These are phyloP conservation scores for Megaceryle torquata DNA, from an alignment of 2,113 vertebrate genomes.

Conservation along the genomic window DNA sequence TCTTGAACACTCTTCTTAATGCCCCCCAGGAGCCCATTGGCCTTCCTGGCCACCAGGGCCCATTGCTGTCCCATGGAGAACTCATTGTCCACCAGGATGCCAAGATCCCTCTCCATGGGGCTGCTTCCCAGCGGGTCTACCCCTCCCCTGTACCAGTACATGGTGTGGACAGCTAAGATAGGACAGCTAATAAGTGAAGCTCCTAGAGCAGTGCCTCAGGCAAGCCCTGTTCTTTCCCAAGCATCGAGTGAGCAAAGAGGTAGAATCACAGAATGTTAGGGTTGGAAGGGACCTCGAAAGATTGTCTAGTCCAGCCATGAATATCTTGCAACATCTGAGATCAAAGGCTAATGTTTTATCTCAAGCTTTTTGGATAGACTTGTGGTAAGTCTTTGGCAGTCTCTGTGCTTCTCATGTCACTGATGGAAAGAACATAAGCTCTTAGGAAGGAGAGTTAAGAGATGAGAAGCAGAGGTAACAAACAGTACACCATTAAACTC, in stretches of 20 bases:
- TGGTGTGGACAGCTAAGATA: neutral
- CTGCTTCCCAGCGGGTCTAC: too few relatives aligned
- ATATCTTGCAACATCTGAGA: neutral
- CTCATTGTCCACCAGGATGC: too few relatives aligned
- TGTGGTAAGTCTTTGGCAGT: neutral
- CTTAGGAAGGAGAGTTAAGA: neutral
- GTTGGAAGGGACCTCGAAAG: too few relatives aligned
- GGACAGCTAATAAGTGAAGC: neutral
- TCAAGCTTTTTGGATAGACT: neutral
- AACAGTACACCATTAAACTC: neutral
- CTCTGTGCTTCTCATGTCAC: neutral
- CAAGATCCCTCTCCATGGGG: too few relatives aligned
- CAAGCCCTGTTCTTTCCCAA: neutral
- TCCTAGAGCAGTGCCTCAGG: neutral
- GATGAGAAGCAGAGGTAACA: neutral
- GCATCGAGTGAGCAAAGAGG: neutral
- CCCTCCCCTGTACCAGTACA: too few relatives aligned
- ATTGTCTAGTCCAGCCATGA: too few relatives aligned
- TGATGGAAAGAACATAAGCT: neutral
- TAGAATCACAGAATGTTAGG: neutral
- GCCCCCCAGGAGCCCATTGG: too few relatives aligned
- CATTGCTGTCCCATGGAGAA: too few relatives aligned
- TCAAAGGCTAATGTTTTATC: neutral
- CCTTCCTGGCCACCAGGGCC: too few relatives aligned
- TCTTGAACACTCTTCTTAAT: too few relatives aligned